Evolutionary conservation across 2,797 vertebrate genomes (phyloP), one percentile per base, ranked within the genome.

Genomic region (Sebastolobus alascanus): DNA sequence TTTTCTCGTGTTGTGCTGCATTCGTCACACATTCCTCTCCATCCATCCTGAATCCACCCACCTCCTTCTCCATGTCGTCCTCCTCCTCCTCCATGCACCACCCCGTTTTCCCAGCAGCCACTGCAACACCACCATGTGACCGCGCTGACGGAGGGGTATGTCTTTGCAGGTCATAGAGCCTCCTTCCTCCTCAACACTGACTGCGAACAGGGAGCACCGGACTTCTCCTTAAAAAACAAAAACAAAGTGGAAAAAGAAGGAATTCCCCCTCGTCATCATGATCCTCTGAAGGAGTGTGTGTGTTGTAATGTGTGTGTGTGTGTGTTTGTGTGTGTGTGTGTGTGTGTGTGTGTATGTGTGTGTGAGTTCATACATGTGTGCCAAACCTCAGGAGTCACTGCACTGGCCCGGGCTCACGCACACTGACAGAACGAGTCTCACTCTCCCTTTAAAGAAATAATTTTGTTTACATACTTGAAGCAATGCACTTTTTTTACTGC

Each of bases 111-210:
- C 89, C 93, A 84, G 90, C 95, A 97, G 96, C 96, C 96, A 96
- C 92, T 95, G 95, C 61, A 96, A 96, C 94, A 95, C 96, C 40
- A 94, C 96, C 90, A 96, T 97, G 95, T 98, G 96, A 97, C 85
- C 73, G 29, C 77, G 90, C 84, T 92, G 87, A 94, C 12, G 63
- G 88, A 93, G 89, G 89, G 90, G 90, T 93, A 92, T 95, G 91
- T 96, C 90, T 94, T 94, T 95, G 92, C 95, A 95, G 95, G 94
- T 96, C 94, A 90, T 94, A 95, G 93, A 88, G 87, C 68, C 84
- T 78, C 83, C 79, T 70, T 78, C 83, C 40, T 66, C 85, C 64
- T 86, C 83, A 59, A 52, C 84, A 50, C 75, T 27, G 67, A 69
- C 64, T 69, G 83, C 79, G 80, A 84, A 77, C 68, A 65, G 75